These are phyloP conservation scores for Leptinotarsa rubiginosa DNA, from an alignment of 2,888 invertebrate species.

Conservation along the genomic window DNA sequence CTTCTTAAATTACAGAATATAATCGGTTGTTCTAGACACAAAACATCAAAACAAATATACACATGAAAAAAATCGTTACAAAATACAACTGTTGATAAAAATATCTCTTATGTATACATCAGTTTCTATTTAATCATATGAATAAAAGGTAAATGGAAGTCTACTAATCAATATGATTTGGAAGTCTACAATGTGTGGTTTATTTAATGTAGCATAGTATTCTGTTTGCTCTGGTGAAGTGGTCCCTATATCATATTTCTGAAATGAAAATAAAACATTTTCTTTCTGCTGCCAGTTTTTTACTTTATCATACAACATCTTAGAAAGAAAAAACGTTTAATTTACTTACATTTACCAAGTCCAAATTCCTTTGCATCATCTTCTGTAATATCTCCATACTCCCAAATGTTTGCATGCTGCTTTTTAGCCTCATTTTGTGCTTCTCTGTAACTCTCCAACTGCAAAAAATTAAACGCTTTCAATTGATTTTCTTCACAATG, in stretches of 20 bases:
- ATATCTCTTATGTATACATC: conserved; percentile 38
- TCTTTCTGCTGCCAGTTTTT: too few species aligned
- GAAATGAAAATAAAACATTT: conserved; percentile 20
- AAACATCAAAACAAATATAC: conserved; percentile 41
- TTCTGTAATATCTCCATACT: conserved; percentile 98
- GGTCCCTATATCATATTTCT: conserved; percentile 40
- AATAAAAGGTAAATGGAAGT: conserved; percentile 42
- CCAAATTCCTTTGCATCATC: conserved; percentile 87
- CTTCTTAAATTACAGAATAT: conserved; percentile 28
- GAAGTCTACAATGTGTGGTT: conserved; percentile 35
- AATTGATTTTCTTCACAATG: neutral
- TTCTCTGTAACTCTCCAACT: conserved; percentile 82
- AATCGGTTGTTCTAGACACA: conserved; percentile 24
- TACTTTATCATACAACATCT: too few species aligned
- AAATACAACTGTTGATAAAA: conserved; percentile 35
- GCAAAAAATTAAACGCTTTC: conserved; percentile 50
- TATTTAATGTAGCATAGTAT: conserved; percentile 37
- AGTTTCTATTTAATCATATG: conserved; percentile 33
- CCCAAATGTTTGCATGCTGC: conserved; percentile 92
- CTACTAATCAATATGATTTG: conserved; percentile 47
- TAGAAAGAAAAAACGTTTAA: neutral
- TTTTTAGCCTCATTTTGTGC: conserved; percentile 90
- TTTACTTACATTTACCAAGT: conserved; percentile 58
- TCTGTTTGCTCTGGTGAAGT: conserved; percentile 44
- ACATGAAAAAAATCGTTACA: conserved; percentile 36